Evolutionary conservation across 1,140 invertebrate genomes (phyloP).

Genomic region (Nasonia vitripennis): DNA sequence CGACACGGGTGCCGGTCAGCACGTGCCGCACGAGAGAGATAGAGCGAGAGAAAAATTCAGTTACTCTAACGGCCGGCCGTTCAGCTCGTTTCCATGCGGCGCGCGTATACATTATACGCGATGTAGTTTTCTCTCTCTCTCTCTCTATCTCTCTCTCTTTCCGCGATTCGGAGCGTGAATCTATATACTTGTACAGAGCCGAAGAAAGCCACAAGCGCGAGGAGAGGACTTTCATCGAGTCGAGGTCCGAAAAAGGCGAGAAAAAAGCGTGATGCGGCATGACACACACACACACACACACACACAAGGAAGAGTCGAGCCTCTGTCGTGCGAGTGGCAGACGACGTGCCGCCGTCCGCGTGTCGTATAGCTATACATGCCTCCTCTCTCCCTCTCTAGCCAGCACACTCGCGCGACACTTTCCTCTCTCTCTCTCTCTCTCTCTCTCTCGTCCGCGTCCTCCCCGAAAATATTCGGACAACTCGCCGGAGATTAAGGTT

Average conservation of each 20-base stretch:
- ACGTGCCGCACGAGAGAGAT: not conserved
- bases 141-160: too few species aligned
- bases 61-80: not conserved
- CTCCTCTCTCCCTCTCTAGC: not conserved
- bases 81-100: too few species aligned
- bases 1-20: not conserved
- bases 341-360: constrained; percentile 61
- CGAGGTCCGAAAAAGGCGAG: not conserved
- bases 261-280: not conserved
- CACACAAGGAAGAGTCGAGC: not conserved
- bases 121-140: not conserved
- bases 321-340: constrained; percentile 59
- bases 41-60: not conserved
- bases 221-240: not conserved
- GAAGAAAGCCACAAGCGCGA: not conserved
- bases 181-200: not conserved
- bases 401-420: not conserved
- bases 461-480: not conserved
- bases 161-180: not conserved
- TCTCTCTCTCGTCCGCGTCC: not conserved
- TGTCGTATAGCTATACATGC: constrained; percentile 33
- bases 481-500: not conserved
- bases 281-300: not conserved
- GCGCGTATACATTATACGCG: not conserved
- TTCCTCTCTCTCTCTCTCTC: not conserved